Evolutionary conservation across 2,888 invertebrate species (phyloP).

Genomic region (Dryocosmus kuriphilus): DNA sequence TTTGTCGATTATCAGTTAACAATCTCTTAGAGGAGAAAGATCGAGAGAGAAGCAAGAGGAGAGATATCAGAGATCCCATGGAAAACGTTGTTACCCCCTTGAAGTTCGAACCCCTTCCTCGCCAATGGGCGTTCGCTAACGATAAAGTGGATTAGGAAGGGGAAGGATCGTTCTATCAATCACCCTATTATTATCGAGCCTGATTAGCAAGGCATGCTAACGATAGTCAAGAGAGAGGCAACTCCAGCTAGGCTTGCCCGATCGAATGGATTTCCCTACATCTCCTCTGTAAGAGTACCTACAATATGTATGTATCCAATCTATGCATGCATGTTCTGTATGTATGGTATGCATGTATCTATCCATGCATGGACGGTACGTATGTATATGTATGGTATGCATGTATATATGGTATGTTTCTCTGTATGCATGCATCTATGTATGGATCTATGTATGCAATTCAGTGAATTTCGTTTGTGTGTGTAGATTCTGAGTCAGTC

Average conservation of each 20-base stretch:
- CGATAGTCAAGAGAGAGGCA: constrained; percentile 74
- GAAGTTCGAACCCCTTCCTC: no score
- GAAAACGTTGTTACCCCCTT: no score
- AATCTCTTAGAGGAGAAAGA: constrained; percentile 41
- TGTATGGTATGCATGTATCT: no score
- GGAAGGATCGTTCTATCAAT: constrained; percentile 76
- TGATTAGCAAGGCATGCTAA: constrained; percentile 78
- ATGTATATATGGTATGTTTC: no score
- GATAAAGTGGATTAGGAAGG: constrained; percentile 54
- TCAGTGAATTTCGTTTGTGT: no score
- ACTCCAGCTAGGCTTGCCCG: constrained; percentile 60
- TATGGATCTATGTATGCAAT: no score
- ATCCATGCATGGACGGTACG: no score
- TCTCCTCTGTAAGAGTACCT: constrained; percentile 52
- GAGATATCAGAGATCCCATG: no score
- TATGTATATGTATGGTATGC: no score
- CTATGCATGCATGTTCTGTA: no score
- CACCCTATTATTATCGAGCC: constrained; percentile 77
- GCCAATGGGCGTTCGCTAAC: constrained; percentile 41
- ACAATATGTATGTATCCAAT: no score
- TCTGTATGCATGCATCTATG: no score
- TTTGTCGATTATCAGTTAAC: constrained; percentile 40
- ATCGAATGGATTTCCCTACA: constrained; percentile 49
- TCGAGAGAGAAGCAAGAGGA: constrained; percentile 38
- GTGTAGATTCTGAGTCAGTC: constrained; percentile 61